Base-by-base conservation (phyloP, 2,797 vertebrate species). In the Anisognathus igniventris region DNA sequence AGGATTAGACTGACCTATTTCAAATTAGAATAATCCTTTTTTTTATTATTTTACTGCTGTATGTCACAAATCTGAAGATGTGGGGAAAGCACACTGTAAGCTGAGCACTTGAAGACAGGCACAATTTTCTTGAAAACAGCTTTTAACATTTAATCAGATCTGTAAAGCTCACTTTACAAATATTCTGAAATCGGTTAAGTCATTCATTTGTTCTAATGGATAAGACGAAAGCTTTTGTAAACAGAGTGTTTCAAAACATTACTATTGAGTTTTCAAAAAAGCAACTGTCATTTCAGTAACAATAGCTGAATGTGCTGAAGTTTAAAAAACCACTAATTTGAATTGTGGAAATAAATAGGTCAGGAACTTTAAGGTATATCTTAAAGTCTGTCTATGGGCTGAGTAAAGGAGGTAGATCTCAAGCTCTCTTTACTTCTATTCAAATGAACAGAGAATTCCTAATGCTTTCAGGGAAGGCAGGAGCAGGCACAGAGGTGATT, bases 211-310 rank as follows among this genome's bases (percentile, higher is more conserved):
- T 81, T 93, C 62, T 90, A 89, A 84, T 37, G 51, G 40, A 48
- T 85, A 74, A 78, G 39, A 97, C 2, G 6, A 95, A 95, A 82
- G 30, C 58, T 70, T 91, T 80, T 88, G 78, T 83, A 96, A 96
- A 90, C 68, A 83, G n/a, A 54, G 14, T 81, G 25, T 64, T 90
- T 93, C 45, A 74, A 88, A 89, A 86, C 23, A 79, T 71, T 73
- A 42, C 47, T 95, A 94, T 81, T 45, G 39, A 71, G 50, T 74
- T 95, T 87, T 93, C 51, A 79, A 37, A 90, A 51, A 92, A 54
- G 44, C 72, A 90, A 40, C 60, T 71, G 27, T 76, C 44, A 27
- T 85, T 96, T 90, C 28, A 66, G 37, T 21, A 81, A 22, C 56
- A 57, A 91, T 61, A 79, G 35, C 68, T 84, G 53, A 89, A 94